Base-by-base conservation (phyloP, 1,140 invertebrate species). In the Drosophila mauritiana region DNA sequence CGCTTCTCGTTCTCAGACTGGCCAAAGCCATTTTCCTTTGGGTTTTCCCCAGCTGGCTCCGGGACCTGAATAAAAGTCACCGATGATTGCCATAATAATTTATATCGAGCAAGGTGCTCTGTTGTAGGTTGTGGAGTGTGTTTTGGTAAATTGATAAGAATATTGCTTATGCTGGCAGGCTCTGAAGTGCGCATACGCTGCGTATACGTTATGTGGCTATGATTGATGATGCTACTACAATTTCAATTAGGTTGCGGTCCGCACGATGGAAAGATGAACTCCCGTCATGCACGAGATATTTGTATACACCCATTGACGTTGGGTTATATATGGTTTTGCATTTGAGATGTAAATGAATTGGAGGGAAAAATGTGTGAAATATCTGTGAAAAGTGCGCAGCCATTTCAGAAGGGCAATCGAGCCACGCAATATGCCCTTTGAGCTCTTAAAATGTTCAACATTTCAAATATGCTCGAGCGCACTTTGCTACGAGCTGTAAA, bases 11-110 rank as follows among this genome's bases (percentile, higher is more conserved):
- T 65, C 48, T 11, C 10, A 3, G 4, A 17, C 42, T 27, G 56
- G 45, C 15, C 34, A 15, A 46, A 34, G 27, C 42, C 48, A 70
- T 17, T 53, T 54, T 49, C 10, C 40, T 77, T 42, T 5, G 34
- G 53, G 63, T 57, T 73, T 36, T 58, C 34, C 36, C 10, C 36
- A 40, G 63, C 37, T 54, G 51, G 40, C 67, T 25, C 43, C 34
- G n/a, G 22, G 34, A 59, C 20, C 68, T 65, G 75, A 69, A 89
- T 88, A 77, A 88, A 88, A 89, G 79, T 89, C 84, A 83, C 80
- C 80, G 72, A 88, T 88, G 79, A 88, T 88, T 89, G 84, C 75
- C 79, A 80, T 80, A 79, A 88, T 89, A 88, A 88, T 88, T 88
- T 82, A 89, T 83, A 70, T 67, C 63, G 54, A 59, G 57, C 31